Evolutionary conservation across 2,797 vertebrate species (phyloP).

Genomic region (Lacerta viridis): DNA sequence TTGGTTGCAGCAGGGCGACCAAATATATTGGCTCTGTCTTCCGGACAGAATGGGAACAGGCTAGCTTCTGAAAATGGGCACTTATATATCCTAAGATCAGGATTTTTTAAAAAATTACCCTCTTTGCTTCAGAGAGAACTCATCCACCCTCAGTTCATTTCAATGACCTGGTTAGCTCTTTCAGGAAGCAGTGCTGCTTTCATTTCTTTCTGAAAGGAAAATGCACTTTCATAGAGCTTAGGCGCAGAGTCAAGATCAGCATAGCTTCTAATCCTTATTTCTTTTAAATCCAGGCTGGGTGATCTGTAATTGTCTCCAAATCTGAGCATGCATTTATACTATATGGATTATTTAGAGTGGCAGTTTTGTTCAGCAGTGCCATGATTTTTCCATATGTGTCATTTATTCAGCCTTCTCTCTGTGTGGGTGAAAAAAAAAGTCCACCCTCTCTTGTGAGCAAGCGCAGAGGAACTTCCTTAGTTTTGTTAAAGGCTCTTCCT

Average conservation of each 20-base stretch:
- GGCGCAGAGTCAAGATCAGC: background rate
- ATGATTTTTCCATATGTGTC: slow-evolving; percentile 50
- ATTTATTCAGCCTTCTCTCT: slow-evolving; percentile 73
- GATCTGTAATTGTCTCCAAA: background rate
- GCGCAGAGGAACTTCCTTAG: slow-evolving; percentile 90
- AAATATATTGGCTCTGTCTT: background rate
- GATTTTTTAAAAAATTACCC: background rate
- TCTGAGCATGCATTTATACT: background rate
- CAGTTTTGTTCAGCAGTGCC: background rate
- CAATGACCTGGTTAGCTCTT: background rate
- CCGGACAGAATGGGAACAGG: background rate
- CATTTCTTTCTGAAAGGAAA: background rate
- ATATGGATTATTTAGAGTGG: background rate
- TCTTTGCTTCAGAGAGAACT: background rate
- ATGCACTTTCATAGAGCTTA: background rate
- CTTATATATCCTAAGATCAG: background rate
- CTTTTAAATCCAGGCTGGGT: background rate
- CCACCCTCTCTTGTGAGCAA: slow-evolving; percentile 80
- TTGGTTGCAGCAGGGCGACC: background rate
- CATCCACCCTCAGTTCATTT: background rate
- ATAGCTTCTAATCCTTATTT: background rate
- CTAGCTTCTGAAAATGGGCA: background rate
- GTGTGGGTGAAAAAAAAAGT: slow-evolving; percentile 66
- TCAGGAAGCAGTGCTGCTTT: background rate
- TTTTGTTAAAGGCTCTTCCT: slow-evolving; percentile 92